Evolutionary conservation across 2,888 invertebrate species (phyloP), one percentile per base, ranked within the genome.

Genomic region (Eupithecia insigniata): DNA sequence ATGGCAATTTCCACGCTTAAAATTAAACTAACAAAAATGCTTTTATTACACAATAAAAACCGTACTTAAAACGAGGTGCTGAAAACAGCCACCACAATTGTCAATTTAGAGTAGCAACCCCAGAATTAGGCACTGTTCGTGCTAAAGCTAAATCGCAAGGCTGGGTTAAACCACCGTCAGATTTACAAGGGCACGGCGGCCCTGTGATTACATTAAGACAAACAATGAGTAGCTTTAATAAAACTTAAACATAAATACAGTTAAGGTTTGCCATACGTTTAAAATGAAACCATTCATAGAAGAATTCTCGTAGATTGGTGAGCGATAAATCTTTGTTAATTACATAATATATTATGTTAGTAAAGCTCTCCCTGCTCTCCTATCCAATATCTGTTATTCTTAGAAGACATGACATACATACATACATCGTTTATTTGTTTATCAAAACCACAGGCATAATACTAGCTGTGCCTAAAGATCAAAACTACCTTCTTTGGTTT

Each of bases 61-160:
- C 70, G 69, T 69, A 73, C 66, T 73, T 65, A 71, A 69, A 66
- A 55, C 60, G n/a, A 61, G 70, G 70, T 46, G 66, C 70, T 70
- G 72, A 72, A 72, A 75, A 67, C 69, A 75, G 71, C 69, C 60
- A 67, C 72, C 76, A 60, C 75, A 72, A 76, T 79, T 75, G 76
- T 58, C 76, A 77, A 76, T 79, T 77, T 74, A 77, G 70, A 71
- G 72, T 73, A 74, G 72, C 73, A 73, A 77, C 77, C 66, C 74
- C 71, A 67, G 70, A 75, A 76, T 76, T 75, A 55, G 55, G 55
- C 26, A 76, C 74, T 67, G 74, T 70, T 67, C 26, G 72, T 73
- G 43, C 67, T 67, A 55, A 66, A 70, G 73, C 75, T 69, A 71
- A 77, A 71, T 75, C 72, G 71, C 67, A 71, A 55, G 65, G 71